These are phyloP conservation scores for Noturus placidus DNA, from an alignment of 2,113 vertebrate genomes.

Conservation along the genomic window DNA sequence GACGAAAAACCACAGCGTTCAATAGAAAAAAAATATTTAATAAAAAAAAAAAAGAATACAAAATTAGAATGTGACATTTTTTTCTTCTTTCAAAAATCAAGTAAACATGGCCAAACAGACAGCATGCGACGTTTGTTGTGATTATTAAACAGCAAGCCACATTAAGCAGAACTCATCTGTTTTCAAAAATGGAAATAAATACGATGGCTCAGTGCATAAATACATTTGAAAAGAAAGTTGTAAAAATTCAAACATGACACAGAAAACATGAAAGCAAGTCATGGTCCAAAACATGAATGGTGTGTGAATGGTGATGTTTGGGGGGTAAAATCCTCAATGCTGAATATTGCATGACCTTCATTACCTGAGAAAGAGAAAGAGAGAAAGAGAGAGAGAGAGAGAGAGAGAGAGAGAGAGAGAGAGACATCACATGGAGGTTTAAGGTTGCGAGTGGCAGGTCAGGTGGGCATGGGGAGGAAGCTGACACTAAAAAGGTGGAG, in stretches of 20 bases:
- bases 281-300: not conserved
- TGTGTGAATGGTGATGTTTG: not conserved
- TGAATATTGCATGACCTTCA: conserved; percentile 4
- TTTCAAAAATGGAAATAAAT: conserved; percentile 32
- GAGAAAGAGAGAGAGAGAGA: not conserved
- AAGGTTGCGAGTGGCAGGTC: conserved; percentile 16
- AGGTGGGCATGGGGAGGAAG: conserved; percentile 36
- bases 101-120: conserved; percentile 20
- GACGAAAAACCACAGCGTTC: not conserved
- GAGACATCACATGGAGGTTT: conserved; percentile 17
- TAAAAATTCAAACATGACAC: not conserved
- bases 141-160: conserved; percentile 15
- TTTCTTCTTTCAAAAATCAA: not conserved
- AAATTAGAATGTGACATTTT: not conserved
- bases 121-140: conserved; percentile 8
- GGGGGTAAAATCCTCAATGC: conserved; percentile 9
- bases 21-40: conserved; percentile 38
- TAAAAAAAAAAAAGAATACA: not conserved
- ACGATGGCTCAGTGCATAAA: conserved; percentile 34
- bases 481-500: conserved; percentile 24
- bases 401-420: conserved; percentile 15
- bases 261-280: not conserved
- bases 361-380: conserved; percentile 27
- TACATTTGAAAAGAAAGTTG: not conserved
- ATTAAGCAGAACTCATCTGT: not conserved